Percentiles rank a stretch among this genome's conserved stretches.
Evolutionary conservation across 2,888 invertebrate species (phyloP).

Genomic region (Trissonchulus latispiculum): DNA sequence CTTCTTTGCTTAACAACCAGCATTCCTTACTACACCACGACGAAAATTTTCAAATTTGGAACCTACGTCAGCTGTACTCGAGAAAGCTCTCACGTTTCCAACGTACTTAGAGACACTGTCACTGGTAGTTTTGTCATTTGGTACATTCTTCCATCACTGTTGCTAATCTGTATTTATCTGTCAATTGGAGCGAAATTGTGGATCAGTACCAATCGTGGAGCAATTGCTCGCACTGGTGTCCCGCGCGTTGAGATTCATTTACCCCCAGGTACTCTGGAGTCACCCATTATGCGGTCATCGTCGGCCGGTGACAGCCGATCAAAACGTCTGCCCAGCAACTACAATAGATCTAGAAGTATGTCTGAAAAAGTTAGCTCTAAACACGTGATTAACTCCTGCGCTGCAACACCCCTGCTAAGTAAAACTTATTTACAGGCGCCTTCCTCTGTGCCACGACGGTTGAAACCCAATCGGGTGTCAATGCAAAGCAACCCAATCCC

Average conservation of each 20-base stretch:
- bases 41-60: no score
- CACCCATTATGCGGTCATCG: no score
- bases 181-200: not conserved
- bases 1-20: not conserved
- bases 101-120: no score
- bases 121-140: not conserved
- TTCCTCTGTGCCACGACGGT: not conserved
- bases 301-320: not conserved
- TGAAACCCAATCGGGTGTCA: not conserved
- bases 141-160: not conserved
- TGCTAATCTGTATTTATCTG: not conserved
- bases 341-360: not conserved
- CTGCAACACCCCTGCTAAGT: not conserved
- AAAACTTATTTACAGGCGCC: no score
- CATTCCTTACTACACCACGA: not conserved
- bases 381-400: not conserved
- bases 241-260: not conserved
- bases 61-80: no score
- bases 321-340: not conserved
- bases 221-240: not conserved
- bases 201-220: not conserved
- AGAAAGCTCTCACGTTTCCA: no score
- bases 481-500: no score
- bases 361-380: not conserved
- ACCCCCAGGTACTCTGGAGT: no score